Percentiles rank a stretch among this genome's conserved stretches.
phyloP scores from a whole-genome alignment of 2,888 invertebrate species.

The Oscheius sp. region DNA sequence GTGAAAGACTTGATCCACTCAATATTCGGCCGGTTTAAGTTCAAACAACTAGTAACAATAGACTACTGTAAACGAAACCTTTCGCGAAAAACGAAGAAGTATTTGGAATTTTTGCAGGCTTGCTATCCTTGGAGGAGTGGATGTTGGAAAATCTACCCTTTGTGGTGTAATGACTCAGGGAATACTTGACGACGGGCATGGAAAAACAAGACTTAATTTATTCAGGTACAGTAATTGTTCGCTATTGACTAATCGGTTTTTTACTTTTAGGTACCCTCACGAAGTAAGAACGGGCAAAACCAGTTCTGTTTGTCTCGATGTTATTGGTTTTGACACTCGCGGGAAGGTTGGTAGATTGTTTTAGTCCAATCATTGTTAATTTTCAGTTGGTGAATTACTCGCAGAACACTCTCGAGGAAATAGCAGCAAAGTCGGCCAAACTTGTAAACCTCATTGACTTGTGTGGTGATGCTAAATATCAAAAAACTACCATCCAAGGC shows the following conservation, averaged over 20 bases:
- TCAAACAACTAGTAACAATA: background rate
- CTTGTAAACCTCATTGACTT: conserved; percentile 92
- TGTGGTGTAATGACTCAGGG: conserved; percentile 95
- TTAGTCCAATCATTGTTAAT: no score
- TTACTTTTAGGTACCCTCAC: conserved; percentile 81
- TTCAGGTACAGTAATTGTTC: conserved; percentile 74
- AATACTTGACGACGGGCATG: conserved; percentile 87
- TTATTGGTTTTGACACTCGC: conserved; percentile 85
- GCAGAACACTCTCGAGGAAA: conserved; percentile 75
- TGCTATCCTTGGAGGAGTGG: conserved; percentile 92
- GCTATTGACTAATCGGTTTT: background rate
- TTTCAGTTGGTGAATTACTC: conserved; percentile 65
- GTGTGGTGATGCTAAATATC: conserved; percentile 93
- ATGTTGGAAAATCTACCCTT: conserved; percentile 87
- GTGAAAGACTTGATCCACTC: conserved; percentile 18
- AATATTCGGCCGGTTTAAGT: background rate
- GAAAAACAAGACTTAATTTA: conserved; percentile 92
- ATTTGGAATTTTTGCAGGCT: conserved; percentile 78
- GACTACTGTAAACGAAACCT: background rate
- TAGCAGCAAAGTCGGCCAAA: conserved; percentile 89
- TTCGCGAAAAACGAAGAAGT: background rate
- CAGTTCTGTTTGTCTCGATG: conserved; percentile 86
- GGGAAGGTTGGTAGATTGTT: conserved; percentile 61
- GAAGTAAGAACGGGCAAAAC: conserved; percentile 94
- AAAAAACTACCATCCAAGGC: conserved; percentile 92